Conservation (phyloP, 2,888 invertebrate species). For the Lissocephala sabroskyi region DNA sequence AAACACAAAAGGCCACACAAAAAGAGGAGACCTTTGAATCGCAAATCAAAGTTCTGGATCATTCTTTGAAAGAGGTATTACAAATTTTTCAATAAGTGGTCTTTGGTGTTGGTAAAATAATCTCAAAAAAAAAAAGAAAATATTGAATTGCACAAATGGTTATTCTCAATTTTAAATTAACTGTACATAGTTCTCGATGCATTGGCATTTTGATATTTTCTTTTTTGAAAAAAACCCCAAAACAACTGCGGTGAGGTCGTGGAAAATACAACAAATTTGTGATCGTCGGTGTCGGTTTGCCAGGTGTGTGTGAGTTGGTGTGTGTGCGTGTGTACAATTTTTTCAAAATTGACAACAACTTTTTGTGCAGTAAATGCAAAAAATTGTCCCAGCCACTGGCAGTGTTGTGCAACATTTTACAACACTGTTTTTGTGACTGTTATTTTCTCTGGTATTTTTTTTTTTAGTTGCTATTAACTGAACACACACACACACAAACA, state of each 20-base stretch:
- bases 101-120: conserved; percentile 50
- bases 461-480: conserved; percentile 6
- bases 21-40: conserved; percentile 95
- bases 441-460: conserved; percentile 1
- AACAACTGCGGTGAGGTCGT: conserved; percentile 2
- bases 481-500: conserved; percentile 17
- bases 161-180: conserved; percentile 71
- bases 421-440: conserved; percentile 21
- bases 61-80: conserved; percentile 94
- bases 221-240: conserved; percentile 20
- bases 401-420: neutral
- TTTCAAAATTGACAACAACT: conserved; percentile 71
- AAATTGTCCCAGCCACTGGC: conserved; percentile 16
- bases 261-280: conserved; percentile 8
- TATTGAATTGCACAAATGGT: conserved; percentile 72
- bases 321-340: conserved; percentile 67
- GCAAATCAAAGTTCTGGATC: conserved; percentile 91
- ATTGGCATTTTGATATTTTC: conserved; percentile 66
- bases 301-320: no score
- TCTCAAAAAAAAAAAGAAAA: conserved; percentile 52
- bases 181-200: conserved; percentile 57
- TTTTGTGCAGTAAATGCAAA: conserved; percentile 70
- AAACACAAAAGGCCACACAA: conserved; percentile 85
- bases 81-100: conserved; percentile 36
- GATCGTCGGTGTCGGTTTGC: no score